A percentile compares a stretch with the other conserved stretches of the same genome.
Conservation (phyloP, 2,113 vertebrate genomes). For the Columba janthina region DNA sequence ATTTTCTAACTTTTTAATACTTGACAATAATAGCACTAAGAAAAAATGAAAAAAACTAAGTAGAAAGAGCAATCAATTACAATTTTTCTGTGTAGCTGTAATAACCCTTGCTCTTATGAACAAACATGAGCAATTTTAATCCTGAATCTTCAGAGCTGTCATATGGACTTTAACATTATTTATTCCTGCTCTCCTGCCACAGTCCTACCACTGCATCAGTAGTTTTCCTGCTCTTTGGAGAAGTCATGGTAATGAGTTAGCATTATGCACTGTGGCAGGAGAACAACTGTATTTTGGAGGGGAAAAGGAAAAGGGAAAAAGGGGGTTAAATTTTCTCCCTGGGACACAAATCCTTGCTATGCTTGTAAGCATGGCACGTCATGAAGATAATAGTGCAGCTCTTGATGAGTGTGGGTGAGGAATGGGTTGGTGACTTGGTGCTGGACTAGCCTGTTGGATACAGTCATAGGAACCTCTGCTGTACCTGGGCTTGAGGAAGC, state of each 20-base stretch:
- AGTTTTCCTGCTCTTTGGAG: neutral
- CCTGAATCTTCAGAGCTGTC: neutral
- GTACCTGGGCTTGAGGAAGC: neutral
- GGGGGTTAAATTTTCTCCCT: neutral
- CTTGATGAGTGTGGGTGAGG: neutral
- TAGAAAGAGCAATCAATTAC: neutral
- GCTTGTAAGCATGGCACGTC: neutral
- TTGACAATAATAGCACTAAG: neutral
- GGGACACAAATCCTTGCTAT: neutral
- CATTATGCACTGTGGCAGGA: neutral
- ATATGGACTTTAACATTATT: neutral
- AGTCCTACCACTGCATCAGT: neutral
- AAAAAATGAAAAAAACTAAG: neutral
- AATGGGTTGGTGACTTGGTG: neutral
- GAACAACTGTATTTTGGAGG: neutral
- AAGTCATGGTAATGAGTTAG: neutral
- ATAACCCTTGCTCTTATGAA: neutral
- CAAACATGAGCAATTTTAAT: neutral
- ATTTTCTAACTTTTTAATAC: constrained; percentile 7
- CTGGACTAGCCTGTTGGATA: neutral
- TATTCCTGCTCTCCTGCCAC: neutral
- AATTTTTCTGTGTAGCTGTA: neutral
- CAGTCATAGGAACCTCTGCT: neutral
- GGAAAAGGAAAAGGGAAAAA: neutral
- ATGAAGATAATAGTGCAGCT: neutral